Conservation (phyloP, 2,888 invertebrate genomes). For the Chymomyza fuscimana region DNA sequence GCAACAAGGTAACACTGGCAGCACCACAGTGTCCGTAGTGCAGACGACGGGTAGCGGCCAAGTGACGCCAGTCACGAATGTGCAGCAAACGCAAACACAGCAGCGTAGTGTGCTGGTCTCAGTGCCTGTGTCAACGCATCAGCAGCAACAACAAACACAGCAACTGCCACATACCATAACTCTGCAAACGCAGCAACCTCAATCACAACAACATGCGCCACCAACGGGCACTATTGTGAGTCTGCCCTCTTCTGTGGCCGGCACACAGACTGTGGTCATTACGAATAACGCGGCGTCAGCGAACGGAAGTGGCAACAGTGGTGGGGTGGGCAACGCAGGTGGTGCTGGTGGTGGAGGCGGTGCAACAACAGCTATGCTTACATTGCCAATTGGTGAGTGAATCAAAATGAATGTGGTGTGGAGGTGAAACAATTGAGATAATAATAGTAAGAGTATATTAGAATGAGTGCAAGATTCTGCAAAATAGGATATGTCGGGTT, state of each 20-base stretch:
- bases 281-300: constrained; percentile 64
- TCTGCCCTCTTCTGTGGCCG: constrained; percentile 69
- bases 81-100: constrained; percentile 63
- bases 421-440: neutral
- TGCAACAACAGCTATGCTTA: constrained; percentile 81
- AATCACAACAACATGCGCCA: constrained; percentile 67
- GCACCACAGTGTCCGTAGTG: constrained; percentile 44
- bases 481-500: neutral
- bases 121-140: constrained; percentile 81
- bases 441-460: neutral
- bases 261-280: constrained; percentile 80
- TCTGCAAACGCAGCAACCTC: constrained; percentile 76
- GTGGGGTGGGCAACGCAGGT: constrained; percentile 30
- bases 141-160: constrained; percentile 76
- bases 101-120: constrained; percentile 85
- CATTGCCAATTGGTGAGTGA: constrained; percentile 83
- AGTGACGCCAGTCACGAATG: constrained; percentile 37
- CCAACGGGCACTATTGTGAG: constrained; percentile 81
- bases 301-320: constrained; percentile 33
- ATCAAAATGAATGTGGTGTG: neutral
- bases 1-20: constrained; percentile 36
- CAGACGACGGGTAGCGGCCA: constrained; percentile 19
- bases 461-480: neutral
- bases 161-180: constrained; percentile 71
- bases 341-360: constrained; percentile 33